phyloP scores from a whole-genome alignment of 2,888 invertebrate species.

The Deroplatys truncata region DNA sequence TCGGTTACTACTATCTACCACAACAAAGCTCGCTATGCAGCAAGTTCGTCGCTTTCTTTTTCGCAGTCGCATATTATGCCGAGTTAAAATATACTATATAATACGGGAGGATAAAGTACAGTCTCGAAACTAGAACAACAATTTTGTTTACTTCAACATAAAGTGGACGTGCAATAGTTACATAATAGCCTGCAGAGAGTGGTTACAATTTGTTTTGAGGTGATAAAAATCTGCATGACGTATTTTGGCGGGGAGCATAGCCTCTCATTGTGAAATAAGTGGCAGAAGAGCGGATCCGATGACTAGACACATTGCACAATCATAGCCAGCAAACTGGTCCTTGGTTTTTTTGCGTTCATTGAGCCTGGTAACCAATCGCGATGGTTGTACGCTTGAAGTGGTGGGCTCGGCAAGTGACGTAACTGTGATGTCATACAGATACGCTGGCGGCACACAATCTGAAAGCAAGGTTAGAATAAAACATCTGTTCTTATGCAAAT shows the following conservation, averaged over 20 bases:
- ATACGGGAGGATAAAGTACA: too few species aligned
- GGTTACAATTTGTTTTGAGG: background rate
- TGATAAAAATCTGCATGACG: background rate
- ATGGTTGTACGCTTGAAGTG: background rate
- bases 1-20: too few species aligned
- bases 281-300: too few species aligned
- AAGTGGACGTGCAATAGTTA: background rate
- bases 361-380: background rate
- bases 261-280: background rate
- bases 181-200: background rate
- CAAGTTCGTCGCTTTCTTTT: too few species aligned
- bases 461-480: background rate
- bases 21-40: too few species aligned
- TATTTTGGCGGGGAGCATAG: background rate
- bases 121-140: background rate
- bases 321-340: background rate
- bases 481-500: background rate
- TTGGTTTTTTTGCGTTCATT: background rate
- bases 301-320: background rate
- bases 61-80: too few species aligned
- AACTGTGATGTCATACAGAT: background rate
- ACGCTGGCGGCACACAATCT: background rate
- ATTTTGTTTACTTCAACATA: background rate
- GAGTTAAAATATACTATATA: too few species aligned
- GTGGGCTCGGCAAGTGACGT: background rate